Base-by-base conservation (phyloP, 2,888 invertebrate genomes). In the Pristionchus japonicus region DNA sequence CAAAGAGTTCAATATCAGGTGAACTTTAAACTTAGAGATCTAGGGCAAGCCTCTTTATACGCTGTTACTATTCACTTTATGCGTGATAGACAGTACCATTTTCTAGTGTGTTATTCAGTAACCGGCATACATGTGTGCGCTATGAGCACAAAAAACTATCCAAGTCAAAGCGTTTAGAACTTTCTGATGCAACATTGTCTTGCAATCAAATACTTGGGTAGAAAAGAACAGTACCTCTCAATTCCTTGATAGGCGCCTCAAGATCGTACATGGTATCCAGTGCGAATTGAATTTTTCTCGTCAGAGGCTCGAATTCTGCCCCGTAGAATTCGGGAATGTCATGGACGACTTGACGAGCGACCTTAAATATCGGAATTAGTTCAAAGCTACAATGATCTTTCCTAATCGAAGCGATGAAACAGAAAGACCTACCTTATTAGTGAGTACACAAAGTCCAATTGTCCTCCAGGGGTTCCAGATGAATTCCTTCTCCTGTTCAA, bases 381-480 rank as follows among this genome's bases (percentile, higher is more conserved):
- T n/a, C n/a, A n/a, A n/a, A n/a, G n/a, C n/a, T n/a, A n/a, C n/a
- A n/a, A n/a, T n/a, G 23, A 77, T 20, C 34, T n/a, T 43, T 4
- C 23, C n/a, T 3, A 43, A 1, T 40, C 23, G 43, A 1, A 43
- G 43, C 43, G 7, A 43, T 43, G 43, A n/a, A 13, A 11, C 9
- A 27, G 49, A 27, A 49, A 27, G 34, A 2, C 49, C 80, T 3
- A 84, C 83, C 23, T 17, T 31, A 6, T 37, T 37, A 1, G 57
- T 84, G 23, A 84, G 57, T 7, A 84, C 83, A 23, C 52, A 57
- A 17, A 37, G 20, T 37, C 83, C 83, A 17, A 84, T 84, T 23
- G 37, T 84, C 52, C 37, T n/a, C 20, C 57, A 84, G 23, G 83
- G 83, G 37, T 84, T 84, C 83, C 83, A 84, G 34, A 20, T 17